Evolutionary conservation across 2,888 invertebrate genomes (phyloP).

Genomic region (Zhengitettix transpicula): DNA sequence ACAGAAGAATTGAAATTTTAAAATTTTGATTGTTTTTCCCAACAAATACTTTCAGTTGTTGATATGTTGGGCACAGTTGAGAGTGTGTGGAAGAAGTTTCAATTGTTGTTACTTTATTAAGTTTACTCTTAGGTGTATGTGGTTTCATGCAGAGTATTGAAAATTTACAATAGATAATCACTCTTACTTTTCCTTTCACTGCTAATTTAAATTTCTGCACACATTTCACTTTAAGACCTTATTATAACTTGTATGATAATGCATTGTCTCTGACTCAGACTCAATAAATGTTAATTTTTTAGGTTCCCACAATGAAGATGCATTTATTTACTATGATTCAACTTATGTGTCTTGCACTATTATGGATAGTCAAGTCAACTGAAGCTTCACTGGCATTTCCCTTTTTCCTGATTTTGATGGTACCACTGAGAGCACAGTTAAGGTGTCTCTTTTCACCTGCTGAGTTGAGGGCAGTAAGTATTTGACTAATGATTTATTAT

Average conservation of each 20-base stretch:
- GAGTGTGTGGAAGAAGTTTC: too few relatives aligned
- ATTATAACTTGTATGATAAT: background rate
- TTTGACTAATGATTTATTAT: background rate
- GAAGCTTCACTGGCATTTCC: slow-evolving; percentile 80
- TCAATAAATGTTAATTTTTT: background rate
- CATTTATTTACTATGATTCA: slow-evolving; percentile 81
- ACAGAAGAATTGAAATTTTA: too few relatives aligned
- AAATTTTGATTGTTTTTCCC: too few relatives aligned
- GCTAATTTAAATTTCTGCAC: too few relatives aligned
- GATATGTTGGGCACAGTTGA: too few relatives aligned
- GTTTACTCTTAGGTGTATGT: too few relatives aligned
- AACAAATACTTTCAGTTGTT: too few relatives aligned
- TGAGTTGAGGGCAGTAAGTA: slow-evolving; percentile 69
- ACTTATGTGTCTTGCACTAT: slow-evolving; percentile 51
- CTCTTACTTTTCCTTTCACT: too few relatives aligned
- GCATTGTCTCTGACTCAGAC: background rate
- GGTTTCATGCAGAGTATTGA: too few relatives aligned
- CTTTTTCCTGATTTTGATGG: slow-evolving; percentile 82
- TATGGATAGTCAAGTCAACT: slow-evolving; percentile 85
- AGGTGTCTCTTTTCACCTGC: slow-evolving; percentile 55
- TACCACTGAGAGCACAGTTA: slow-evolving; percentile 67
- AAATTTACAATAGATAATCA: too few relatives aligned
- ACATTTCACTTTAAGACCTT: background rate
- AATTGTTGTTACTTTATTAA: too few relatives aligned
- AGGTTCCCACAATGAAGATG: slow-evolving; percentile 80